These are phyloP conservation scores for Synergus gifuensis DNA, from an alignment of 2,888 invertebrate genomes.

Conservation along the genomic window DNA sequence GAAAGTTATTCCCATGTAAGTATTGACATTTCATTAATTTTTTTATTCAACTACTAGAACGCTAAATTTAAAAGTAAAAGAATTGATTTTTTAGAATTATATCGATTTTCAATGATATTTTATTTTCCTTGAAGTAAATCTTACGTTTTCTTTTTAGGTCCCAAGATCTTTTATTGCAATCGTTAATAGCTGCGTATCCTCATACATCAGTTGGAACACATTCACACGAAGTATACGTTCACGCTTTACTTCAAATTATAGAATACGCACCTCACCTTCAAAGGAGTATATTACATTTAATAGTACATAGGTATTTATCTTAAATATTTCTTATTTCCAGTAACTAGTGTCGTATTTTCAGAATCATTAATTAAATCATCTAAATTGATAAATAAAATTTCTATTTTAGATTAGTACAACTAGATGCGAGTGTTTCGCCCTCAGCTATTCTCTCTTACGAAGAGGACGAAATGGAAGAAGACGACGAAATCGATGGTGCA, in stretches of 20 bases:
- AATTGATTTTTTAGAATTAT: not conserved
- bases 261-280: constrained; percentile 87
- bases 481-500: constrained; percentile 73
- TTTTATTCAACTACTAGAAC: not conserved
- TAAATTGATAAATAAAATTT: constrained; percentile 6
- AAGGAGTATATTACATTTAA: constrained; percentile 85
- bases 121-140: constrained; percentile 4
- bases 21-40: constrained; percentile 50
- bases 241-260: constrained; percentile 87
- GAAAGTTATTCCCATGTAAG: constrained; percentile 82
- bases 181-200: constrained; percentile 85
- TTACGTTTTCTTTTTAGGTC: constrained; percentile 80
- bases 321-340: not conserved
- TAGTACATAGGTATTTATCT: constrained; percentile 85
- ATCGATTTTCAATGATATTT: not conserved
- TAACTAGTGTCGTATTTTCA: not conserved
- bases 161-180: constrained; percentile 83
- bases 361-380: not conserved
- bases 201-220: constrained; percentile 86
- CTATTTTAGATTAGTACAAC: constrained; percentile 82
- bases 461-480: constrained; percentile 78
- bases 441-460: constrained; percentile 79
- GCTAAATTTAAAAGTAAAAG: not conserved
- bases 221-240: constrained; percentile 86
- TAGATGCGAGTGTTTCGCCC: constrained; percentile 86